Percentiles rank a stretch among this genome's conserved stretches.
phyloP scores from a whole-genome alignment of 2,797 vertebrate genomes.

The Odontamblyopus rebecca region DNA sequence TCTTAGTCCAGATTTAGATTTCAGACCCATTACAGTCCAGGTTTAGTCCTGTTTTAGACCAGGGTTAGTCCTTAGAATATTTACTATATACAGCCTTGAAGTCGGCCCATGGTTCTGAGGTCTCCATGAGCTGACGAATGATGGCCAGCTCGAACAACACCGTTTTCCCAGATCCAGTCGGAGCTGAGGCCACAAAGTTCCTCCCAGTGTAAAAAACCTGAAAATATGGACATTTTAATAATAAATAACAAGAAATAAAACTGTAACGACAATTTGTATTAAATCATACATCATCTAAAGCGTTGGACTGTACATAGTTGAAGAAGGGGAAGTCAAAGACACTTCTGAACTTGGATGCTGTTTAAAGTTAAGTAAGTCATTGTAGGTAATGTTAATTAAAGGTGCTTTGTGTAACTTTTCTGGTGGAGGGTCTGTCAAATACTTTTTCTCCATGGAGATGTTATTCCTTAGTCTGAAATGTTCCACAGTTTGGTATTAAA shows the following conservation, averaged over 20 bases:
- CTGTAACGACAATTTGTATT: conserved; percentile 5
- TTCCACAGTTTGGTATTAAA: too few relatives aligned
- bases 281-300: conserved; percentile 92
- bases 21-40: not conserved
- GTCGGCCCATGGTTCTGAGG: conserved; percentile 87
- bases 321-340: conserved; percentile 98
- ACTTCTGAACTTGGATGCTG: conserved; percentile 89
- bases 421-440: too few relatives aligned
- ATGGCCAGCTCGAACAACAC: conserved; percentile 95
- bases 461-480: too few relatives aligned
- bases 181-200: conserved; percentile 95
- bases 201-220: conserved; percentile 93
- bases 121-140: conserved; percentile 90
- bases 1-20: not conserved
- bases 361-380: conserved; percentile 70
- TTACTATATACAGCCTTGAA: conserved; percentile 97
- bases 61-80: conserved; percentile 51
- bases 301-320: conserved; percentile 96
- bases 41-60: not conserved
- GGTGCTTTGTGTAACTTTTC: too few relatives aligned
- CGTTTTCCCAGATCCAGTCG: conserved; percentile 98
- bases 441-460: too few relatives aligned
- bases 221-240: conserved; percentile 32
- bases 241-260: conserved; percentile 9
- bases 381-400: not conserved